Base-by-base conservation (phyloP, 2,113 vertebrate genomes). In the Brachypteracias leptosomus region DNA sequence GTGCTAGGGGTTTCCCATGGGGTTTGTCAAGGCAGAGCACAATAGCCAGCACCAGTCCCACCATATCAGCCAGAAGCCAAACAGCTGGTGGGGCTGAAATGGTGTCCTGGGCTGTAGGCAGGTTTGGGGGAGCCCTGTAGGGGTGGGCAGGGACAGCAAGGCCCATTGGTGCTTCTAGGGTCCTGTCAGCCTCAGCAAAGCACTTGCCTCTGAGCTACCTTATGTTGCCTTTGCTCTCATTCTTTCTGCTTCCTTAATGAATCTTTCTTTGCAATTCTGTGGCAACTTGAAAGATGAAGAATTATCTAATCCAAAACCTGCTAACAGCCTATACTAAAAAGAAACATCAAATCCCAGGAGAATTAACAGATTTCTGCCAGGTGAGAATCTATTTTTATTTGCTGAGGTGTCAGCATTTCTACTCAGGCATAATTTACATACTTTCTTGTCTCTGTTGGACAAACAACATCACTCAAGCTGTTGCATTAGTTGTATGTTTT, bases 341-440 rank as follows among this genome's bases (percentile, higher is more conserved):
- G 28, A 75, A 40, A 49, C 2, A 5, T 72, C 8, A 74, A 78
- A 81, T 16, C 8, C 4, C 51, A 58, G 24, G n/a, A 89, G 46
- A 89, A 35, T 63, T 40, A 85, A 19, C 44, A 85, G 22, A 29
- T 62, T 76, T 72, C 40, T 88, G 54, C 51, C 51, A 80, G 42
- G 18, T 55, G 33, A 81, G 16, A 94, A 76, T 65, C 28, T 88
- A 54, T 67, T 89, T 82, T 77, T 88, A 24, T 59, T 85, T 94
- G 29, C 29, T 90, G 38, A 54, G 20, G 46, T 72, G 61, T 38
- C 35, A 89, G 8, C 6, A 21, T 80, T 59, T 82, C 29, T 83
- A 24, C 16, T 93, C n/a, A 25, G 55, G 33, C 20, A 58, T 62
- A 54, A 67, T 58, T 83, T 40, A 58, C 13, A 51, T 18, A 2